phyloP scores from a whole-genome alignment of 2,797 vertebrate species.

The Platalea minor region DNA sequence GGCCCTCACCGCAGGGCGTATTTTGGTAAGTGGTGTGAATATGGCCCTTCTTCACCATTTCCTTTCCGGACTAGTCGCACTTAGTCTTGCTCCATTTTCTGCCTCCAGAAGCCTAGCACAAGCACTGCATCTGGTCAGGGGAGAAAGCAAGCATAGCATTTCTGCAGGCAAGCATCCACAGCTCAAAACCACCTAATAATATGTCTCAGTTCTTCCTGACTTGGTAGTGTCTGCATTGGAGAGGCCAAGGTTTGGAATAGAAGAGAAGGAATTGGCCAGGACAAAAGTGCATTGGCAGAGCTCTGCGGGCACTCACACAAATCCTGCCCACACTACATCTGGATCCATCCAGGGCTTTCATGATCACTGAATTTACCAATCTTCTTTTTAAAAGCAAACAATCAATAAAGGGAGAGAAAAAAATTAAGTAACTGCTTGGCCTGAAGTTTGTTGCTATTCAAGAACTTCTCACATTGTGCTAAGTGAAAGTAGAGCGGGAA shows the following conservation, averaged over 20 bases:
- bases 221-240: slow-evolving; percentile 19
- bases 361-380: neutral
- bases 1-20: neutral
- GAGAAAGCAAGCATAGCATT: slow-evolving; percentile 54
- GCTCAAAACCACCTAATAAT: slow-evolving; percentile 60
- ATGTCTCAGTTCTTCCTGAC: slow-evolving; percentile 37
- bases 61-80: slow-evolving; percentile 1
- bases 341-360: neutral
- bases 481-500: neutral
- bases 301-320: neutral
- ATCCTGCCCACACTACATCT: slow-evolving; percentile 16
- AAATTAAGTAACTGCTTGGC: neutral
- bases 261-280: slow-evolving; percentile 14
- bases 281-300: slow-evolving; percentile 46
- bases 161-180: slow-evolving; percentile 42
- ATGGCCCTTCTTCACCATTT: neutral
- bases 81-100: neutral
- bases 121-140: neutral
- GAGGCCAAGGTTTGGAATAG: slow-evolving; percentile 20
- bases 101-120: neutral
- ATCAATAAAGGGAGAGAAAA: neutral
- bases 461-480: neutral
- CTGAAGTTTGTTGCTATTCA: neutral
- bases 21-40: neutral
- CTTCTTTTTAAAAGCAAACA: slow-evolving; percentile 18